Conservation (phyloP, 2,888 invertebrate genomes). For the Drosophila hamatofila region DNA sequence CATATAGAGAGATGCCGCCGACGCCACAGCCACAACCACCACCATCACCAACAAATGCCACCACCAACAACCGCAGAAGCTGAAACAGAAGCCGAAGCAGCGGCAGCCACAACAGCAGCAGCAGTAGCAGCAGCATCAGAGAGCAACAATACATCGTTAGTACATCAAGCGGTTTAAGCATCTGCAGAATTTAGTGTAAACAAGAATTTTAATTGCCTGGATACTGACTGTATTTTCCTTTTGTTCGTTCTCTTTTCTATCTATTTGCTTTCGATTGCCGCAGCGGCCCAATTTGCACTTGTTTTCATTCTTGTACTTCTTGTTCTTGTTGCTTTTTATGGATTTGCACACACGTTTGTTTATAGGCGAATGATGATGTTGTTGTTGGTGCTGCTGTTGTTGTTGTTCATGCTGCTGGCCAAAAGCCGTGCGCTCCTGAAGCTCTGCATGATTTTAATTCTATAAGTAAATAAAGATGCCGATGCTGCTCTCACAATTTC, state of each 20-base stretch:
- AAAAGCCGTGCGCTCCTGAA: conserved; percentile 6
- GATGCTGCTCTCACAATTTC: conserved; percentile 4
- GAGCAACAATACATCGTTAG: conserved; percentile 45
- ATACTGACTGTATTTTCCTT: neutral
- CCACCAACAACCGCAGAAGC: conserved; percentile 32
- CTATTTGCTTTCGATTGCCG: conserved; percentile 16
- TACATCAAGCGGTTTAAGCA: conserved; percentile 26
- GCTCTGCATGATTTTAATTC: conserved; percentile 9
- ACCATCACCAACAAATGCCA: conserved; percentile 13
- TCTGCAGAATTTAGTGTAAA: conserved; percentile 28
- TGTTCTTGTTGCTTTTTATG: conserved; percentile 43
- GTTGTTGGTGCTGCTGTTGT: conserved; percentile 19
- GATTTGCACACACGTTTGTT: conserved; percentile 61
- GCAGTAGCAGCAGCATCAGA: neutral
- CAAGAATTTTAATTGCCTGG: conserved; percentile 20
- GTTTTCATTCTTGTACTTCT: conserved; percentile 47
- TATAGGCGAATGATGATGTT: conserved; percentile 38
- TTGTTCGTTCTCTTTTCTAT: conserved; percentile 8
- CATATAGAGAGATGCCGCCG: conserved; percentile 24
- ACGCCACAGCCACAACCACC: conserved; percentile 12
- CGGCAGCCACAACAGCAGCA: neutral
- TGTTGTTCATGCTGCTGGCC: conserved; percentile 7
- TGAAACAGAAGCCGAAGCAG: conserved; percentile 18
- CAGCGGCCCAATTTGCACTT: conserved; percentile 33
- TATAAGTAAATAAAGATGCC: conserved; percentile 7